Evolutionary conservation across 2,113 vertebrate genomes (phyloP), one percentile per base, ranked within the genome.

Genomic region (Neotoma lepida): DNA sequence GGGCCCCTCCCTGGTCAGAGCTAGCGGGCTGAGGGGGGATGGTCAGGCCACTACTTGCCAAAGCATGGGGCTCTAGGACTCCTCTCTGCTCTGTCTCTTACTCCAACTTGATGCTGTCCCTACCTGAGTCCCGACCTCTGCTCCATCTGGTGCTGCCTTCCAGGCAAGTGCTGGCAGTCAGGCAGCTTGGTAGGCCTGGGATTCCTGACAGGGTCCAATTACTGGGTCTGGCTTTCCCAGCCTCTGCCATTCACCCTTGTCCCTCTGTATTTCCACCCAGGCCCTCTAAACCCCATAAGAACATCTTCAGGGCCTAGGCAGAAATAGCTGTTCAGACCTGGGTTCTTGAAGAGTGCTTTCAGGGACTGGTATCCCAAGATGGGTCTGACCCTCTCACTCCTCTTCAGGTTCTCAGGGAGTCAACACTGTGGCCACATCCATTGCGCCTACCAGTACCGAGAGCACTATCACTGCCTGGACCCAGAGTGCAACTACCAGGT

Each of bases 401-500:
- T 46, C 94, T 88, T 35, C 98, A 99, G 99, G 98, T 99, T 99
- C 97, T 99, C 99, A 18, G 99, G 99, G 96, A 99, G 99, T 96
- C 99, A 99, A 97, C 99, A 99, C 98, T 99, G 99, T 84, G 99
- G 99, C 81, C 99, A 99, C 6, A 99, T 99, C 97, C 99, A 99
- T 98, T 99, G 99, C 94, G 99, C 99, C 0, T 99, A 99, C 98
- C 99, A 99, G 98, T 99, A 99, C 97, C 98, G 99, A 41, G 99
- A 99, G 91, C 99, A 99, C 97, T 99, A 99, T 98, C 99, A 99
- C 98, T 99, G 99, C 98, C 99, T 99, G 94, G 99, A 99, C 98
- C 99, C 99, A 0, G 99, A 99, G 98, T 99, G 99, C 98, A 99
- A 99, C 99, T 99, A 99, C 98, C 99, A 99, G 99, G 99, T 99